Conservation (phyloP, 2,888 invertebrate genomes). For the Deilephila elpenor region DNA sequence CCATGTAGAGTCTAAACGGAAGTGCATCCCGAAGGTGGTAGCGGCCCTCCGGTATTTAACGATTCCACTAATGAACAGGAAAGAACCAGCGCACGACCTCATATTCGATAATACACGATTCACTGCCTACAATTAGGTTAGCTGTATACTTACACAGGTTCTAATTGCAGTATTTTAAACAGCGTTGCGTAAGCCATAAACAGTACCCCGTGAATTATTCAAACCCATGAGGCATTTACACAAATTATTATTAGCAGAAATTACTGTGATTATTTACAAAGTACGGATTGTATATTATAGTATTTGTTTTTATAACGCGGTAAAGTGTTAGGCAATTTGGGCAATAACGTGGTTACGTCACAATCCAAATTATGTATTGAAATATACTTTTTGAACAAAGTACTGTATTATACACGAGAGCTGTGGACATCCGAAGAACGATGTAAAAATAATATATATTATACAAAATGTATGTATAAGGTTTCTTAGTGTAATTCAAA, state of each 20-base stretch:
- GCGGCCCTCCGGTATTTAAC: conserved; percentile 22
- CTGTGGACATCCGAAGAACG: background rate
- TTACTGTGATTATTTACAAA: conserved; percentile 24
- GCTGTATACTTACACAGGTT: conserved; percentile 4
- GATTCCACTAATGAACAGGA: conserved; percentile 25
- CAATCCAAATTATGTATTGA: background rate
- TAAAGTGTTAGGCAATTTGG: background rate
- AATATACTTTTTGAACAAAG: background rate
- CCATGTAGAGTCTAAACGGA: conserved; percentile 19
- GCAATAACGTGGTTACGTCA: background rate
- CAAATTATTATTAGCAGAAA: conserved; percentile 20
- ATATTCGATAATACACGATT: conserved; percentile 39
- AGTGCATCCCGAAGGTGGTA: conserved; percentile 20
- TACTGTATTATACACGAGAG: too few species aligned
- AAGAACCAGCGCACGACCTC: conserved; percentile 25
- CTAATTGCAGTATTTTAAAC: conserved; percentile 47
- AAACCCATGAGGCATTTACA: conserved; percentile 22
- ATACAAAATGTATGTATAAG: conserved; percentile 52
- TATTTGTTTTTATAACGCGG: background rate
- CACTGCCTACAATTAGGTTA: conserved; percentile 11
- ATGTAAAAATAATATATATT: background rate
- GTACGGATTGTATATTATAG: background rate
- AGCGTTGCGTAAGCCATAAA: conserved; percentile 47
- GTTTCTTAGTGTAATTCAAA: conserved; percentile 76
- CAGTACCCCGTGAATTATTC: conserved; percentile 18